These are phyloP conservation scores for Asteroscopus sphinx DNA, from an alignment of 2,888 invertebrate genomes.

Conservation along the genomic window DNA sequence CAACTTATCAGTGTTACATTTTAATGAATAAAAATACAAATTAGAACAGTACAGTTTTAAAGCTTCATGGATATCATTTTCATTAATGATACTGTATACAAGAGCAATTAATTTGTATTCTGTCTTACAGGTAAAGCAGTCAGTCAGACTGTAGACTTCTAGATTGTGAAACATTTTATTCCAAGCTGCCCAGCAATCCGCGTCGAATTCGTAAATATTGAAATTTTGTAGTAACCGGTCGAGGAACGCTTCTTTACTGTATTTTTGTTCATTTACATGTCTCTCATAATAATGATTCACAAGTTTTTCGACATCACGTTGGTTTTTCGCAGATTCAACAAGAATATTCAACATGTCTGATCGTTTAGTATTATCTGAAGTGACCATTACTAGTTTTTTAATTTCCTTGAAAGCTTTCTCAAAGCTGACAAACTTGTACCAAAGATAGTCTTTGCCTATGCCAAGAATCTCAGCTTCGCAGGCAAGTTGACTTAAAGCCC, in stretches of 20 bases:
- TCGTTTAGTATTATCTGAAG: conserved; percentile 59
- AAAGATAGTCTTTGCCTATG: conserved; percentile 63
- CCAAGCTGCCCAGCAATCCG: conserved; percentile 70
- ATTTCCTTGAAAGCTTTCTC: conserved; percentile 67
- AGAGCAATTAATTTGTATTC: conserved; percentile 61
- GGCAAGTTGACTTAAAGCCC: conserved; percentile 71
- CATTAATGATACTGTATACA: conserved; percentile 66
- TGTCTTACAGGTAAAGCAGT: conserved; percentile 32
- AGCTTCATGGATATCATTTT: conserved; percentile 60
- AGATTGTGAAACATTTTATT: conserved; percentile 71
- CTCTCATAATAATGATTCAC: conserved; percentile 72
- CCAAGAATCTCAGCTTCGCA: conserved; percentile 65
- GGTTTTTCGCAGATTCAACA: conserved; percentile 63
- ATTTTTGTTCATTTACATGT: conserved; percentile 69
- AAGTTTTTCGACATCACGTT: conserved; percentile 64
- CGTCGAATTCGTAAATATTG: conserved; percentile 68
- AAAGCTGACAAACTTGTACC: conserved; percentile 73
- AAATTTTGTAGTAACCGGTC: conserved; percentile 57
- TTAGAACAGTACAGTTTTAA: conserved; percentile 34
- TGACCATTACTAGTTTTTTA: conserved; percentile 62
- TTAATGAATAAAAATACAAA: conserved; percentile 36
- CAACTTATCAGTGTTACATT: conserved; percentile 22
- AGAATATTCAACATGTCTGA: conserved; percentile 64
- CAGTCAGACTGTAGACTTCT: conserved; percentile 60
- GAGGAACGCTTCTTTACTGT: conserved; percentile 65